Percentiles rank a stretch among this genome's conserved stretches.
Conservation (phyloP, 2,797 vertebrate species). For the Lateolabrax maculatus region DNA sequence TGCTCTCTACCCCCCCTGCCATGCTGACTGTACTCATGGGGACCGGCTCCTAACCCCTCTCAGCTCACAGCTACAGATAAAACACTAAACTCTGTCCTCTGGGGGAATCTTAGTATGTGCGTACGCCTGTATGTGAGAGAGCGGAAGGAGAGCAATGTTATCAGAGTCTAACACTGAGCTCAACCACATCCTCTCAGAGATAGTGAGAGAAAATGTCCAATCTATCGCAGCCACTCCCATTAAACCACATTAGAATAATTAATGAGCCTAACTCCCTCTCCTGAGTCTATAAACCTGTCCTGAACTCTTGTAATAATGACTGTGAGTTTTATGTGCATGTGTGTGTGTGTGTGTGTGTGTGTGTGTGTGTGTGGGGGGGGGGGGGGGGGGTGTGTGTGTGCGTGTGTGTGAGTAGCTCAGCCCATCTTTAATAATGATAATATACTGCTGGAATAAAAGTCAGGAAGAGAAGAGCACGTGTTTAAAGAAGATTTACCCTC, state of each 20-base stretch:
- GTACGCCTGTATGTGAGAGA: slow-evolving; percentile 29
- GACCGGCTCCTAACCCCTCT: slow-evolving; percentile 66
- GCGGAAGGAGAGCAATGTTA: slow-evolving; percentile 57
- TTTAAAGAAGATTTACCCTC: slow-evolving; percentile 71
- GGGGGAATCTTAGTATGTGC: slow-evolving; percentile 61
- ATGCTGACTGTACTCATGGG: slow-evolving; percentile 62
- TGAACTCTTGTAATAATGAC: slow-evolving; percentile 72
- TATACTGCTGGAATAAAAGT: slow-evolving; percentile 73
- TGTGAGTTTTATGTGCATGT: slow-evolving; percentile 61
- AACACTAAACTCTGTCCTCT: slow-evolving; percentile 73
- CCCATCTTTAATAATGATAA: slow-evolving; percentile 71
- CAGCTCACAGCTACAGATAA: slow-evolving; percentile 75
- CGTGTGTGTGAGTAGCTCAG: slow-evolving; percentile 25
- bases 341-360: slow-evolving; percentile 43
- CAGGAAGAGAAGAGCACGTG: slow-evolving; percentile 54
- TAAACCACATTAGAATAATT: slow-evolving; percentile 82
- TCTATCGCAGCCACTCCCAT: slow-evolving; percentile 67
- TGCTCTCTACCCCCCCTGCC: slow-evolving; percentile 39
- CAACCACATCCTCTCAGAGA: slow-evolving; percentile 56
- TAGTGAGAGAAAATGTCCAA: slow-evolving; percentile 54
- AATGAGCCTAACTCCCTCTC: slow-evolving; percentile 76
- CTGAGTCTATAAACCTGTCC: slow-evolving; percentile 79
- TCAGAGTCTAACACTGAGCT: slow-evolving; percentile 61
- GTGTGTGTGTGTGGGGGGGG: slow-evolving; percentile 32
- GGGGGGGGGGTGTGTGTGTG: slow-evolving; percentile 47